Conservation (phyloP, 2,797 vertebrate species). For the Parambassis ranga region DNA sequence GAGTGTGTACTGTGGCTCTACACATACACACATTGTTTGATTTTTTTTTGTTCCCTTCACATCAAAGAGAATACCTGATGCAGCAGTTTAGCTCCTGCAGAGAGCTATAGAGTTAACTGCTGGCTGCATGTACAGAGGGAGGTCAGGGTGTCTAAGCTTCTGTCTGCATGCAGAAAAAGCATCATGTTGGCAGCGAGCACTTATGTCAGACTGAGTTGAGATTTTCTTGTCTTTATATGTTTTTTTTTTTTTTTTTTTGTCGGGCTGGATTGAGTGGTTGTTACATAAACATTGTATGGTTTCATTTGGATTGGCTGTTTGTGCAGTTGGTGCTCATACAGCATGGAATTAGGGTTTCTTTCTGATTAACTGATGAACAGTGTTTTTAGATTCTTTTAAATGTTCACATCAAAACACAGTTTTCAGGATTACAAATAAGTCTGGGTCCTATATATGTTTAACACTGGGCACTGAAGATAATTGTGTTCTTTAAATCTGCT, state of each 20-base stretch:
- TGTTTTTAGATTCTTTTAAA: too few species aligned
- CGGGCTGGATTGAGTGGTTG: neutral
- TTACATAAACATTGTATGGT: too few species aligned
- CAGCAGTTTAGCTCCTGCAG: constrained; percentile 59
- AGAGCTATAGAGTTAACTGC: constrained; percentile 51
- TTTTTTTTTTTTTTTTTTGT: neutral
- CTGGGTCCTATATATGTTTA: too few species aligned
- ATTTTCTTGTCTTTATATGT: too few species aligned
- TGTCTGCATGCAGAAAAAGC: neutral
- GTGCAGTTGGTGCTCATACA: neutral
- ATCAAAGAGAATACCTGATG: constrained; percentile 68
- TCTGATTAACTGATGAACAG: too few species aligned
- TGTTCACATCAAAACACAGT: too few species aligned
- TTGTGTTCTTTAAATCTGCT: too few species aligned
- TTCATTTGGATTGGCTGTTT: neutral
- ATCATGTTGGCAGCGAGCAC: neutral
- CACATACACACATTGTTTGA: constrained; percentile 20
- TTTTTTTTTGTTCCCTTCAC: constrained; percentile 53
- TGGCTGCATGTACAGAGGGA: constrained; percentile 15
- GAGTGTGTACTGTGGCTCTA: too few species aligned
- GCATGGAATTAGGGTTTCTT: too few species aligned
- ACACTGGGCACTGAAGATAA: too few species aligned
- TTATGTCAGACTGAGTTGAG: neutral
- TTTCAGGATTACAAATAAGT: too few species aligned
- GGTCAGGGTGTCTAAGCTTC: constrained; percentile 7